Evolutionary conservation across 2,888 invertebrate genomes (phyloP).

Genomic region (Spatulosminthurus flaviceps): DNA sequence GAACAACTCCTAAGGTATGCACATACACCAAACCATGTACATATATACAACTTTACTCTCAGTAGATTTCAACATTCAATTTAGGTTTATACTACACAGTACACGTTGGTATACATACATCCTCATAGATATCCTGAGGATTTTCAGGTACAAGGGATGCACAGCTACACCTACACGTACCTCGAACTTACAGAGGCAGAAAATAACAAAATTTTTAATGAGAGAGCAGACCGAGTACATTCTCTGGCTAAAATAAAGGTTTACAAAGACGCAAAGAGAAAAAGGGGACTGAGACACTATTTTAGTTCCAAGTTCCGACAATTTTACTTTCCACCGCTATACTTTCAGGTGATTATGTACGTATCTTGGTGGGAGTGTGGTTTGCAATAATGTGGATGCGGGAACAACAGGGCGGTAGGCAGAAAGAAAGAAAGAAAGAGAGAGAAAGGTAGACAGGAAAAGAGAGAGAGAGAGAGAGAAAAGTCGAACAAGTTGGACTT

Average conservation of each 20-base stretch:
- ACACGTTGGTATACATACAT: too few species aligned
- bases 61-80: too few species aligned
- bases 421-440: too few species aligned
- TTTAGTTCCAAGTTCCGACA: not conserved
- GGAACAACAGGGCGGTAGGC: not conserved
- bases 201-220: not conserved
- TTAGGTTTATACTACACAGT: too few species aligned
- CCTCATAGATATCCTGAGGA: too few species aligned
- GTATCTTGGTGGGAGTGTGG: not conserved
- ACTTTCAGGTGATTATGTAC: not conserved
- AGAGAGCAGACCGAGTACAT: not conserved
- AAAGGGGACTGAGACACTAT: not conserved
- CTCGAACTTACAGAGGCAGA: not conserved
- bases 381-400: not conserved
- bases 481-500: not conserved
- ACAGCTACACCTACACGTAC: too few species aligned
- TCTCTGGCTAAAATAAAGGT: slow-evolving; percentile 2
- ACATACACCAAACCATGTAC: too few species aligned
- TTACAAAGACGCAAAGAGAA: not conserved
- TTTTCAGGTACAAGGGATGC: too few species aligned
- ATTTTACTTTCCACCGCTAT: not conserved
- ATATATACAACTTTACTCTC: too few species aligned
- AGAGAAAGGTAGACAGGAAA: not conserved
- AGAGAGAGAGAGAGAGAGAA: slow-evolving; percentile 19
- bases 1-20: too few species aligned